A percentile compares a stretch with the other conserved stretches of the same genome.
These are phyloP conservation scores for Semotilus atromaculatus DNA, from an alignment of 2,797 vertebrate species.

Conservation along the genomic window DNA sequence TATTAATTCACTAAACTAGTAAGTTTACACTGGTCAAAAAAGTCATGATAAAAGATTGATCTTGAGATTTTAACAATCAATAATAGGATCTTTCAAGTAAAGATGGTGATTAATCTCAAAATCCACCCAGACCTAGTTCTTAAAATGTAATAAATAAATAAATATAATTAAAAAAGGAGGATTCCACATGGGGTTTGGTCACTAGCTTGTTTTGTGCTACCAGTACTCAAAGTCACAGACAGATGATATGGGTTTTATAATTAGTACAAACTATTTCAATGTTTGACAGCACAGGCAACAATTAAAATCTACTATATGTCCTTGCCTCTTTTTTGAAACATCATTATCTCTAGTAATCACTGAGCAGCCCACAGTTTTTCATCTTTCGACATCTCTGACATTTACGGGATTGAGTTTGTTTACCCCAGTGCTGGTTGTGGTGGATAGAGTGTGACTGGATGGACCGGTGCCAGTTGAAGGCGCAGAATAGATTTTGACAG, in stretches of 20 bases:
- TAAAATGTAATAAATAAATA: not conserved
- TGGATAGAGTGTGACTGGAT: conserved; percentile 69
- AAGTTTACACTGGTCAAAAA: not conserved
- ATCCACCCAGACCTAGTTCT: not conserved
- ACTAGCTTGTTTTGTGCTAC: not conserved
- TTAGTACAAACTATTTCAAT: conserved; percentile 24
- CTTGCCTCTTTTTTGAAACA: conserved; percentile 21
- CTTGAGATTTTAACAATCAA: not conserved
- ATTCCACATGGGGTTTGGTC: not conserved
- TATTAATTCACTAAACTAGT: not conserved
- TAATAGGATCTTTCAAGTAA: not conserved
- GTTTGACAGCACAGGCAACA: not conserved
- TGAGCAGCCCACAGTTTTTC: conserved; percentile 64
- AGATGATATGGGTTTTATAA: conserved; percentile 15
- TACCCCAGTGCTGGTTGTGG: conserved; percentile 73
- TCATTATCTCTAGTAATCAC: conserved; percentile 58
- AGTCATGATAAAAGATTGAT: not conserved
- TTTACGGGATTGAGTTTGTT: conserved; percentile 72
- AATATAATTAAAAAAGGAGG: too few species aligned
- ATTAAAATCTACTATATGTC: conserved; percentile 27
- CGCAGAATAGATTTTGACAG: conserved; percentile 70
- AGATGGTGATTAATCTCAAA: not conserved
- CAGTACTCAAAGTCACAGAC: not conserved
- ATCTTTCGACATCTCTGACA: conserved; percentile 67
- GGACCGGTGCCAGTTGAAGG: conserved; percentile 64